Percentiles rank a stretch among this genome's conserved stretches.
Evolutionary conservation across 2,797 vertebrate genomes (phyloP).

Genomic region (Helarctos malayanus): DNA sequence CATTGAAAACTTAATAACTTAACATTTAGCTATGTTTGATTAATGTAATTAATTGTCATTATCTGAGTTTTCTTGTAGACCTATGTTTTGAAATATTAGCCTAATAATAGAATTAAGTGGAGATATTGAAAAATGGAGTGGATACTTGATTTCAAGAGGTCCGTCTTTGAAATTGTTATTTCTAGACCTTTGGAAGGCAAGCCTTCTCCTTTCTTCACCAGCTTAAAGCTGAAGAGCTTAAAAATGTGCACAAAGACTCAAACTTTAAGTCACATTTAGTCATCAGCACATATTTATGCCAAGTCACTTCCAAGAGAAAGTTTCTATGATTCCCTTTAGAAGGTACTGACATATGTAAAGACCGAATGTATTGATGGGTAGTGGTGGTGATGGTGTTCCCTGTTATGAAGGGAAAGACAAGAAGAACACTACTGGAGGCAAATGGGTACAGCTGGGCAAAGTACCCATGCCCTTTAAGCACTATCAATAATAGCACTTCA

Average conservation of each 20-base stretch:
- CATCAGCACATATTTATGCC: background rate
- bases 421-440: background rate
- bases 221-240: background rate
- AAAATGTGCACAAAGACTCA: background rate
- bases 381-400: background rate
- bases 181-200: background rate
- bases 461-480: background rate
- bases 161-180: background rate
- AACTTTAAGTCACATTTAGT: background rate
- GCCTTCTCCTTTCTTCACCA: background rate
- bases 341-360: background rate
- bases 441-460: background rate
- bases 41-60: slow-evolving; percentile 42
- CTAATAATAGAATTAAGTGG: background rate
- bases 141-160: background rate
- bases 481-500: background rate
- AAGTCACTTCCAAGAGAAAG: background rate
- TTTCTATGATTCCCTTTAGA: background rate
- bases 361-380: background rate
- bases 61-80: slow-evolving; percentile 4
- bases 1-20: background rate
- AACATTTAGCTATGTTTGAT: background rate
- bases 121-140: background rate
- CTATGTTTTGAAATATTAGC: slow-evolving; percentile 49
- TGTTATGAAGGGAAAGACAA: background rate